Conservation (phyloP, 2,797 vertebrate genomes). For the Astyanax mexicanus region DNA sequence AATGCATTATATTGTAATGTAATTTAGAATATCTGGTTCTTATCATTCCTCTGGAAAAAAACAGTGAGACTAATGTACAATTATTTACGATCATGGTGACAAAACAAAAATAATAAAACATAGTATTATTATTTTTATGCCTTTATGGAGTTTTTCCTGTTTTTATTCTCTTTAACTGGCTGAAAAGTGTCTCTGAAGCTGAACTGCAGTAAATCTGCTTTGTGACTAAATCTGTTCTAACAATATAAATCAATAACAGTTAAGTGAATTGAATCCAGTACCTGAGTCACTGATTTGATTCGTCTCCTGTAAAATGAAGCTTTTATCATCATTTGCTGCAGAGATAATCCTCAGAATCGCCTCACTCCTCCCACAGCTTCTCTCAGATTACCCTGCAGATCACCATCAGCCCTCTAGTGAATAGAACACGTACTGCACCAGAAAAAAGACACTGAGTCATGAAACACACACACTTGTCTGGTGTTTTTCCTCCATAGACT, state of each 20-base stretch:
- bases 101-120: too few relatives aligned
- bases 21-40: too few relatives aligned
- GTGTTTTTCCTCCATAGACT: too few relatives aligned
- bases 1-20: too few relatives aligned
- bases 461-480: too few relatives aligned
- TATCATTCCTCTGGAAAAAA: too few relatives aligned
- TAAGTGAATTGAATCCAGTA: neutral
- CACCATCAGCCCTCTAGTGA: constrained; percentile 47
- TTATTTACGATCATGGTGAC: too few relatives aligned
- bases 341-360: neutral
- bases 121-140: too few relatives aligned
- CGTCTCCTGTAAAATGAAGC: neutral
- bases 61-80: too few relatives aligned
- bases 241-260: neutral
- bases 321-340: neutral
- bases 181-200: neutral
- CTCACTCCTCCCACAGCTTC: constrained; percentile 3
- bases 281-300: neutral
- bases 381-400: neutral
- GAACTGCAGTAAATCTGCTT: neutral
- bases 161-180: neutral
- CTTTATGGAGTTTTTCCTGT: neutral
- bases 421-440: neutral
- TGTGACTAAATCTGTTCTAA: neutral
- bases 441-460: neutral